These are phyloP conservation scores for Eumacrocentrus americanus DNA, from an alignment of 2,888 invertebrate genomes.

Conservation along the genomic window DNA sequence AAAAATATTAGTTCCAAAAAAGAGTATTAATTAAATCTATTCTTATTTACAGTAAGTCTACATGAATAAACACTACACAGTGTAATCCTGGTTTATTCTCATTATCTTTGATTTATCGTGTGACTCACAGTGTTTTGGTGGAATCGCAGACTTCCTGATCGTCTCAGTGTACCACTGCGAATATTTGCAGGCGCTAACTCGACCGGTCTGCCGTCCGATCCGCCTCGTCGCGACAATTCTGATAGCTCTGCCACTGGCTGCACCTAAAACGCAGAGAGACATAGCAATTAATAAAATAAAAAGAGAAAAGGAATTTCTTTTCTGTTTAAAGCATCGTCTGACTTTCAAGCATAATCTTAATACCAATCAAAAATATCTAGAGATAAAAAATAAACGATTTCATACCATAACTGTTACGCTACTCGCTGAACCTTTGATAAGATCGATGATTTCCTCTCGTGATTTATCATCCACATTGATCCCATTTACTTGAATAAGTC, in stretches of 20 bases:
- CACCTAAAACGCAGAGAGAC: slow-evolving; percentile 67
- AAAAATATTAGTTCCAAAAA: neutral
- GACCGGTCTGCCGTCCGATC: slow-evolving; percentile 72
- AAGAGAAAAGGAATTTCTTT: neutral
- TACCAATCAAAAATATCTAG: slow-evolving; percentile 3
- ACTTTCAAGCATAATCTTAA: too few species aligned
- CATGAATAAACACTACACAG: too few species aligned
- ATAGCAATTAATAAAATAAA: neutral
- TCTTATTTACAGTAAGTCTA: slow-evolving; percentile 17
- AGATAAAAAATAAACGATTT: neutral
- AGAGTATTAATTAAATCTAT: neutral
- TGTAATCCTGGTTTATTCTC: too few species aligned
- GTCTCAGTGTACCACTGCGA: slow-evolving; percentile 78
- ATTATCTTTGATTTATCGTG: slow-evolving; percentile 10
- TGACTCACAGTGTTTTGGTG: slow-evolving; percentile 69
- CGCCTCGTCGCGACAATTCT: slow-evolving; percentile 82
- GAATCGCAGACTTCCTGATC: slow-evolving; percentile 82
- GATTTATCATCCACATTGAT: slow-evolving; percentile 82
- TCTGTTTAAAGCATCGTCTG: neutral
- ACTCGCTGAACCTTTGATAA: slow-evolving; percentile 86
- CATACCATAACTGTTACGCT: slow-evolving; percentile 83
- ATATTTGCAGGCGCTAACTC: slow-evolving; percentile 73
- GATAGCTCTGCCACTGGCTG: slow-evolving; percentile 93
- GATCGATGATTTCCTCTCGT: slow-evolving; percentile 90
- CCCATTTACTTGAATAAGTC: slow-evolving; percentile 89